Base-by-base conservation (phyloP, 2,888 invertebrate genomes). In the Reticulitermes lucifugus region DNA sequence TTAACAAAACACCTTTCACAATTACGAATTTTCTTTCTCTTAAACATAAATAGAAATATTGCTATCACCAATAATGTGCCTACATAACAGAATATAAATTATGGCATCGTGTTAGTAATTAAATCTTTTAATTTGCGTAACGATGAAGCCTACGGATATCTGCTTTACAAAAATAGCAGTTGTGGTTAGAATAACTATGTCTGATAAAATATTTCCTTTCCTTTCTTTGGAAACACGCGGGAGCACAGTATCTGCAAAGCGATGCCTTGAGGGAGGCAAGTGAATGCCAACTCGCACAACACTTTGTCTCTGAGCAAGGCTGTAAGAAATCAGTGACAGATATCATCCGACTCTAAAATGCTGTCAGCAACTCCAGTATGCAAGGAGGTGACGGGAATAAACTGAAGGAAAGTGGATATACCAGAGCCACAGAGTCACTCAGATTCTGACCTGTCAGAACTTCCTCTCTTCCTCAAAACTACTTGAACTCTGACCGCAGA, bases 271-370 rank as follows among this genome's bases (percentile, higher is more conserved):
- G 60, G 22, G 6, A 60, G n/a, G 60, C 22, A 60, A 60, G 60
- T 60, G 22, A 60, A n/a, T 21, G 43, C 25, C 21, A 46, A 46
- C 35, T 46, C 46, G 41, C 7, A 25, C 10, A 51, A n/a, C 10
- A 46, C 77, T 77, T 77, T 77, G 77, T 77, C 77, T 77, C 77
- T 73, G 35, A 46, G 73, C 73, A 12, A 29, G 73, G 21, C 41
- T 73, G 43, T 46, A 77, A 77, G 77, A 77, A 77, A 77, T 77
- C 77, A 46, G 43, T 77, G 77, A 77, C 77, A 77, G 77, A 77
- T 77, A 46, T n/a, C 77, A 77, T 51, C 51, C 46, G n/a, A 21
- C 77, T 51, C 43, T 25, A 22, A 46, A 41, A 46, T 46, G 41
- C 77, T 77, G 77, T 77, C 77, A 77, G 77, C 77, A 77, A 77